These are phyloP conservation scores for Vanessa cardui DNA, from an alignment of 2,888 invertebrate genomes.

Conservation along the genomic window DNA sequence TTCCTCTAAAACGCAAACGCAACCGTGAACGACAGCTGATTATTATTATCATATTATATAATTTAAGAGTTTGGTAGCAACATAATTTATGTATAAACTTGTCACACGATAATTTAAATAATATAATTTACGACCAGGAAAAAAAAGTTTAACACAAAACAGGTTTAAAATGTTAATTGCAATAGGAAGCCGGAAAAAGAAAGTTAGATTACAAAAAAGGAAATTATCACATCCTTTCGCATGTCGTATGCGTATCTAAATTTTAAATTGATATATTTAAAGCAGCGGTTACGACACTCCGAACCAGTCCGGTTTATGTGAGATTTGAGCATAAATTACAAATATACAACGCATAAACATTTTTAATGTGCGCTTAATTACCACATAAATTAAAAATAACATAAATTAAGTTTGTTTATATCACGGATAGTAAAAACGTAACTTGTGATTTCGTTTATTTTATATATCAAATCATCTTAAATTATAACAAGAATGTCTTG, in stretches of 20 bases:
- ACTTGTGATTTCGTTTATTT: no score
- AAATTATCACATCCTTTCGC: slow-evolving; percentile 34
- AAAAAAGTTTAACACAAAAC: not conserved
- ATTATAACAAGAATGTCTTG: no score
- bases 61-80: slow-evolving; percentile 10
- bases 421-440: no score
- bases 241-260: slow-evolving; percentile 15
- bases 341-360: not conserved
- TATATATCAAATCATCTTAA: no score
- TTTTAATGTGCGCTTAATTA: not conserved
- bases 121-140: not conserved
- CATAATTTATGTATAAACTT: not conserved
- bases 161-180: slow-evolving; percentile 7
- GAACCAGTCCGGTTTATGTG: not conserved
- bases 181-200: slow-evolving; percentile 32
- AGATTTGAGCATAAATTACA: not conserved
- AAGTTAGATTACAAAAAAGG: slow-evolving; percentile 31
- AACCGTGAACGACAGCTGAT: no score
- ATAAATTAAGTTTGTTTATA: not conserved
- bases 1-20: no score
- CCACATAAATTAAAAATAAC: not conserved
- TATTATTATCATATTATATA: slow-evolving; percentile 1
- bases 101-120: slow-evolving; percentile 1
- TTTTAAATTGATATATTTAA: slow-evolving; percentile 16
- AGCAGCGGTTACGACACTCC: slow-evolving; percentile 1